Evolutionary conservation across 2,797 vertebrate genomes (phyloP).

Genomic region (Pteropus rufus): DNA sequence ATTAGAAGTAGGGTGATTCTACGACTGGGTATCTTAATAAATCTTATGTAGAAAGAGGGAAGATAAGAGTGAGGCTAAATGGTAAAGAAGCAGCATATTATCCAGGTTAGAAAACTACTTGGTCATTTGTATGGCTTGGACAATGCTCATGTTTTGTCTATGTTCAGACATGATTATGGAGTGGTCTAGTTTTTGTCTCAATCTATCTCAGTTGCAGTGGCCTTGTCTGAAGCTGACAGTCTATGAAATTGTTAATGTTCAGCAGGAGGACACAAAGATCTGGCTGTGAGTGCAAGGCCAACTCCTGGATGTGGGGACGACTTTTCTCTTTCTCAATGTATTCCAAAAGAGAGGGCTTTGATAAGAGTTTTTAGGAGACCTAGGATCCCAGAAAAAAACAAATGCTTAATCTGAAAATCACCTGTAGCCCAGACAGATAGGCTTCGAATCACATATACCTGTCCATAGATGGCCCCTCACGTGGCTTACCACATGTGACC

Average conservation of each 20-base stretch:
- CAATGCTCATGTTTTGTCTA: neutral
- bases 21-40: neutral
- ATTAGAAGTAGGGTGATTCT: neutral
- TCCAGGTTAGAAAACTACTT: neutral
- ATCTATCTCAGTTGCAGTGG: neutral
- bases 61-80: neutral
- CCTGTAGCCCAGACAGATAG: neutral
- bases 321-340: neutral
- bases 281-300: neutral
- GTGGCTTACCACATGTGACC: neutral
- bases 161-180: neutral
- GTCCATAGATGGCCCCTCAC: neutral
- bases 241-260: neutral
- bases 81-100: neutral
- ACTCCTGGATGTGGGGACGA: neutral
- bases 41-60: neutral
- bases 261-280: neutral
- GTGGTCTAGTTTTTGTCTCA: neutral
- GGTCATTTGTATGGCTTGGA: neutral
- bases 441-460: neutral
- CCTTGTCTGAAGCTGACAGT: neutral
- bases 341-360: neutral
- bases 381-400: neutral
- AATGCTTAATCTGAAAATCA: neutral
- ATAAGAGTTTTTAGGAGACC: conserved; percentile 6